Evolutionary conservation across 2,888 invertebrate species (phyloP).

Genomic region (Anorthoa munda): DNA sequence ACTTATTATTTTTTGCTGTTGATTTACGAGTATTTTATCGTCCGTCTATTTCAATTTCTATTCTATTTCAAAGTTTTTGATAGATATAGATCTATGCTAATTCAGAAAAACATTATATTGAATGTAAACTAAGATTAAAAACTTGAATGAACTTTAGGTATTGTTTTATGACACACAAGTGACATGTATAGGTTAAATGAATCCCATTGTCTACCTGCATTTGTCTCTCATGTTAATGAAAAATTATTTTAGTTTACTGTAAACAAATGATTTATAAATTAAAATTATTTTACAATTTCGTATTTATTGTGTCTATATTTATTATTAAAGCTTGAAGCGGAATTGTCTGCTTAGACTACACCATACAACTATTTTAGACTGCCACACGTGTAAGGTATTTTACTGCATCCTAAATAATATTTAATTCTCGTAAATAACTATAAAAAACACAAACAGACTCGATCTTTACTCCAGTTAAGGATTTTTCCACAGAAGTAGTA

Average conservation of each 20-base stretch:
- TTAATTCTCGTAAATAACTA: not conserved
- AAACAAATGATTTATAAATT: no score
- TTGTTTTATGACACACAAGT: no score
- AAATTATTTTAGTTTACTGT: no score
- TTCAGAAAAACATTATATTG: no score
- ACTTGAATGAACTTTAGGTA: no score
- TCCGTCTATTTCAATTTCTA: not conserved
- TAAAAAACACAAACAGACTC: not conserved
- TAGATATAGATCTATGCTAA: not conserved
- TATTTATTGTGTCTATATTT: no score
- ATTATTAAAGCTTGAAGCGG: not conserved
- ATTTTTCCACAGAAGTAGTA: not conserved
- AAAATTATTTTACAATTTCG: no score
- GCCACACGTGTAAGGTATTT: not conserved
- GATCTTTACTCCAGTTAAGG: not conserved
- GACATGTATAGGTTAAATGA: no score
- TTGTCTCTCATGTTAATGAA: no score
- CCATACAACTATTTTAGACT: not conserved
- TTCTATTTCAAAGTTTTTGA: not conserved
- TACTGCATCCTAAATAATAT: not conserved
- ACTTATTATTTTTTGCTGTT: not conserved
- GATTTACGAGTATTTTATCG: slow-evolving; percentile 27
- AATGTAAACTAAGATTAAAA: no score
- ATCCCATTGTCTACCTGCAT: no score
- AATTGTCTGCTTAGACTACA: not conserved